These are phyloP conservation scores for Eurystomus glaucurus DNA, from an alignment of 2,797 vertebrate species.

Conservation along the genomic window DNA sequence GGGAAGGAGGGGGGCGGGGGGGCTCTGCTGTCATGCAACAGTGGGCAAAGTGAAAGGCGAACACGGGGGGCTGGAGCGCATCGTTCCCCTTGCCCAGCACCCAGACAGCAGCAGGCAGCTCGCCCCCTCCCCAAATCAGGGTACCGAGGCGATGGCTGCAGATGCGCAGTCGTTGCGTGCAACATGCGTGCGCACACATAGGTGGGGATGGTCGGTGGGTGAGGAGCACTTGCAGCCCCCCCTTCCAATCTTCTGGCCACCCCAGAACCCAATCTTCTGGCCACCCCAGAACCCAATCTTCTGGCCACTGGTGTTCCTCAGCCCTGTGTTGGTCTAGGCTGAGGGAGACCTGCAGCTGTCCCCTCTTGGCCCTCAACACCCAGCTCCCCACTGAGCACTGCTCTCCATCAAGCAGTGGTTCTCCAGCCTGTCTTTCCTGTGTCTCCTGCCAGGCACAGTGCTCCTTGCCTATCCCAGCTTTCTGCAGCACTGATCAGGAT, in stretches of 20 bases:
- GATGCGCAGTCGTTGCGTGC: not conserved
- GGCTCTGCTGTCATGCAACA: constrained; percentile 69
- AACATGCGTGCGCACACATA: accelerated
- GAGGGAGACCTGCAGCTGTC: accelerated
- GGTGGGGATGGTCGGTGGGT: not conserved
- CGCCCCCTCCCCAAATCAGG: not conserved
- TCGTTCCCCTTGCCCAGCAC: not conserved
- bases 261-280: too few relatives aligned
- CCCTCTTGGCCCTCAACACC: accelerated
- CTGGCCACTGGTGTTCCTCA: not conserved
- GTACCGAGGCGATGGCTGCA: accelerated
- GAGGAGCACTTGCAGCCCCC: not conserved
- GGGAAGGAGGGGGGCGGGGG: constrained; percentile 70
- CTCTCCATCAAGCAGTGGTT: accelerated
- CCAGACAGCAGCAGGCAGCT: accelerated
- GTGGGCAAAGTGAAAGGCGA: constrained; percentile 62
- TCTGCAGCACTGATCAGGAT: not conserved
- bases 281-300: not conserved
- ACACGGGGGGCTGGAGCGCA: not conserved
- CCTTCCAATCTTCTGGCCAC: not conserved
- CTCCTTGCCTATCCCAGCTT: accelerated
- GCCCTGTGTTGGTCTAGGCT: accelerated
- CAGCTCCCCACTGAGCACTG: not conserved
- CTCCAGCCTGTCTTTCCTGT: not conserved
- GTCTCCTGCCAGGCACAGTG: not conserved